Evolutionary conservation across 2,888 invertebrate species (phyloP).

Genomic region (Lordiphosa andalusiaca): DNA sequence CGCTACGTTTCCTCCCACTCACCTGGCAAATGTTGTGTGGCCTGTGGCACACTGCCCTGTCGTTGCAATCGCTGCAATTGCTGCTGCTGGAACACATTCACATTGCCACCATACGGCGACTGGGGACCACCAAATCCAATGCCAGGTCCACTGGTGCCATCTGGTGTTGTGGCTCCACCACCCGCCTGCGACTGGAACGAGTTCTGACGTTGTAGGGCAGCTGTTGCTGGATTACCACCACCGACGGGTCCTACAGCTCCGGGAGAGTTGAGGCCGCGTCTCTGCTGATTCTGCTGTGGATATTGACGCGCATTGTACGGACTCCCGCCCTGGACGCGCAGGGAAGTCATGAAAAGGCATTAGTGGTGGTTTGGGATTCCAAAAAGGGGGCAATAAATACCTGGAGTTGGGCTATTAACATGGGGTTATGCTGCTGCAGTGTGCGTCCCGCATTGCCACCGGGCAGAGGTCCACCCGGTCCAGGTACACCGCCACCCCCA

Average conservation of each 20-base stretch:
- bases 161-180: conserved; percentile 46
- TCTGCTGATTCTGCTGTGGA: conserved; percentile 75
- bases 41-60: conserved; percentile 79
- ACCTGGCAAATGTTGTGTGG: conserved; percentile 81
- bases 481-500: conserved; percentile 45
- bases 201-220: conserved; percentile 77
- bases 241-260: conserved; percentile 59
- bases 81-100: conserved; percentile 77
- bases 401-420: conserved; percentile 92
- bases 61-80: conserved; percentile 79
- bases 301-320: conserved; percentile 78
- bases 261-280: conserved; percentile 79
- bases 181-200: conserved; percentile 74
- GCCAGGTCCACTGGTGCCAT: conserved; percentile 51
- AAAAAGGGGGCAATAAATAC: conserved; percentile 81
- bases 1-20: conserved; percentile 28
- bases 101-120: conserved; percentile 67
- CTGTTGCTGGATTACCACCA: conserved; percentile 42
- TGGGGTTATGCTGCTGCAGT: conserved; percentile 91
- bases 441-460: conserved; percentile 80
- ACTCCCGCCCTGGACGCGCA: conserved; percentile 70
- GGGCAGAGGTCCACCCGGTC: conserved; percentile 47
- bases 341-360: conserved; percentile 28
- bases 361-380: conserved; percentile 21
- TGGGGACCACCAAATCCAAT: conserved; percentile 72